Evolutionary conservation across 2,113 vertebrate species (phyloP), one percentile per base, ranked within the genome.

Genomic region (Trichomycterus rosablanca): DNA sequence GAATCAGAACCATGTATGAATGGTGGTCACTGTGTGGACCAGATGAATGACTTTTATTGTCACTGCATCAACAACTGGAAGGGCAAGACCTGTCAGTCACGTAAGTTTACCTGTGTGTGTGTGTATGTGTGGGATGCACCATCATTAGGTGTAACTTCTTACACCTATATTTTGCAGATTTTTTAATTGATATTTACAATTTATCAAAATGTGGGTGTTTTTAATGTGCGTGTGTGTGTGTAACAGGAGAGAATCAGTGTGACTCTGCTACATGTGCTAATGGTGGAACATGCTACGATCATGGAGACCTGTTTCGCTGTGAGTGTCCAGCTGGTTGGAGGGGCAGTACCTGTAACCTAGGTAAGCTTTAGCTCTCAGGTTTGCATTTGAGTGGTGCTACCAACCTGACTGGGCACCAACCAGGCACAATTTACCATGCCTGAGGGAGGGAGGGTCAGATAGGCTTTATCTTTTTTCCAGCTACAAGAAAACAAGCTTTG

Each of bases 61-160:
- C 84, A 83, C 14, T 98, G 94, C 15, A 83, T 85, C 1, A 89
- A 92, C 52, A 89, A 82, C 74, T 98, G 95, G 95, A 98, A 98
- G 77, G 95, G 95, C 54, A 97, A 97, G 81, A 95, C 90, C 34
- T 98, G 95, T 80, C 91, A 92, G 74, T 97, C 93, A 4, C 88
- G 94, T 97, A 75, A 88, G 91, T 85, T 57, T 32, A 20, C 66
- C 60, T 53, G 35, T 6, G 15, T 18, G 2, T 48, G n/a, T 34
- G 10, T 54, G 28, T 59, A 2, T n/a, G n/a, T n/a, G n/a, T n/a
- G n/a, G n/a, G 16, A 56, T 76, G 22, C 26, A 30, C 26, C 26
- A 7, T 30, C 26, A 4, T 30, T 30, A 30, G 3, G 26, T 30
- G 26, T 30, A 30, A 30, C n/a, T n/a, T n/a, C n/a, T n/a, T n/a